These are phyloP conservation scores for Dicerorhinus sumatrensis DNA, from an alignment of 2,113 vertebrate genomes.

Conservation along the genomic window DNA sequence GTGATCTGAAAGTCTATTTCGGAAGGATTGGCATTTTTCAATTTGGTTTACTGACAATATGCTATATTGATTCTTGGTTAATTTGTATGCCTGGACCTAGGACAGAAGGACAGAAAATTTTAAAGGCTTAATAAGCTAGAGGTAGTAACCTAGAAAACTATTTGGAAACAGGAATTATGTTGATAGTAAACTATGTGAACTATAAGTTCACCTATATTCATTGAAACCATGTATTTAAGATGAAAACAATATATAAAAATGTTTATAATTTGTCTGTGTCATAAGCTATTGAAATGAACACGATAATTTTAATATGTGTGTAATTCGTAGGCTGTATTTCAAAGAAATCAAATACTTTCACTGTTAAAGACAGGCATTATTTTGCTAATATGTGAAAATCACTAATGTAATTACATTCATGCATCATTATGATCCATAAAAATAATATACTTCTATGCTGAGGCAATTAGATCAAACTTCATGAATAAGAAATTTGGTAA, in stretches of 20 bases:
- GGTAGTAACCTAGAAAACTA: background rate
- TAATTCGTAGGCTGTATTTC: conserved; percentile 6
- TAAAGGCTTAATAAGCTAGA: background rate
- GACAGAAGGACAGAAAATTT: background rate
- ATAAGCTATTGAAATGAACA: background rate
- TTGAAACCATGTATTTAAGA: background rate
- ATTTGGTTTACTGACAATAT: background rate
- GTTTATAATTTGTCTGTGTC: background rate
- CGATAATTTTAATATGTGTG: background rate
- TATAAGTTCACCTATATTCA: background rate
- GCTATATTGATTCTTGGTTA: background rate
- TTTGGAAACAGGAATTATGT: background rate
- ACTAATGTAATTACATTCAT: conserved; percentile 77
- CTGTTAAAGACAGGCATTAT: conserved; percentile 53
- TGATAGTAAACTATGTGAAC: background rate
- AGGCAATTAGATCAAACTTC: conserved; percentile 77
- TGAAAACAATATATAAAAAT: background rate
- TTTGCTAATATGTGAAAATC: conserved; percentile 77
- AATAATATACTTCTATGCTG: conserved; percentile 73
- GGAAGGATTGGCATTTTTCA: background rate
- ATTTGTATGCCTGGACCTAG: background rate
- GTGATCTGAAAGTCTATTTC: background rate
- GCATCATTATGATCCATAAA: conserved; percentile 71
- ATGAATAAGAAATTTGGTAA: conserved; percentile 81
- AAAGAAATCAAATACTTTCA: conserved; percentile 52